These are phyloP conservation scores for Aix galericulata DNA, from an alignment of 2,113 vertebrate species.

Conservation along the genomic window DNA sequence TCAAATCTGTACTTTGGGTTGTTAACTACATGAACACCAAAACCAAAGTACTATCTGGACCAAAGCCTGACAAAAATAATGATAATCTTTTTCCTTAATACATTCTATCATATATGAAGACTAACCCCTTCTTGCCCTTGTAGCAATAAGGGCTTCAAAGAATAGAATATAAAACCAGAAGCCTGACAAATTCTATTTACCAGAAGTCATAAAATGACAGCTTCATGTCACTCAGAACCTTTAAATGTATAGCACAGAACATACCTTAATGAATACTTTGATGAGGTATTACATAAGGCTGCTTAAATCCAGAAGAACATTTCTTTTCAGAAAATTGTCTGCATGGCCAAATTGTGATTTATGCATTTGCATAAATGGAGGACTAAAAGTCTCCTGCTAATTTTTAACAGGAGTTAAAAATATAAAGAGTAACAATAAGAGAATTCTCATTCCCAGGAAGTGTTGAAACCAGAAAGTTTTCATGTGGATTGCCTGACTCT, in stretches of 20 bases:
- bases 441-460: not conserved
- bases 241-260: not conserved
- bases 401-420: not conserved
- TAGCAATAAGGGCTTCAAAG: not conserved
- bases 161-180: not conserved
- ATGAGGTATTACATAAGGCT: not conserved
- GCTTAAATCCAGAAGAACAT: not conserved
- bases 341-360: not conserved
- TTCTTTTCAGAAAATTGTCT: not conserved
- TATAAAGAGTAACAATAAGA: not conserved
- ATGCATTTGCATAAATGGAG: not conserved
- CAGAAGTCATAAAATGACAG: not conserved
- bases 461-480: not conserved
- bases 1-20: not conserved
- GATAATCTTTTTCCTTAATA: not conserved
- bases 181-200: not conserved
- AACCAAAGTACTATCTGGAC: not conserved
- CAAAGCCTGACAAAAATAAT: not conserved
- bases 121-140: slow-evolving; percentile 11
- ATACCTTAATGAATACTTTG: not conserved
- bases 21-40: not conserved
- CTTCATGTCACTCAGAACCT: not conserved
- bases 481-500: not conserved
- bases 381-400: not conserved
- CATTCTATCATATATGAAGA: not conserved